Conservation (phyloP, 2,888 invertebrate species). For the Parnassius orleans region DNA sequence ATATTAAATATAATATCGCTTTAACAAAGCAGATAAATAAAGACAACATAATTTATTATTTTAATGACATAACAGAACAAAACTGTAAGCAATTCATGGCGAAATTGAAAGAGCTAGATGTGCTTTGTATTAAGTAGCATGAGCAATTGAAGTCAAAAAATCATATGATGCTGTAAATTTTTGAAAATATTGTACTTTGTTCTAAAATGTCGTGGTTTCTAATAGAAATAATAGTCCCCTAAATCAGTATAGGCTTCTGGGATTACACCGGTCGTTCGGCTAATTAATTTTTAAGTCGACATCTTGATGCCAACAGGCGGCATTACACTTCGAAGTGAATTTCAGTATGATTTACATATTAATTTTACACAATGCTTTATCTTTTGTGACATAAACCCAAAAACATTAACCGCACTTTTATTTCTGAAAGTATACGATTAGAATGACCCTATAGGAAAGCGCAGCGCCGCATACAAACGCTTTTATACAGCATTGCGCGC, state of each 20-base stretch:
- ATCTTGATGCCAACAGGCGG: slow-evolving; percentile 57
- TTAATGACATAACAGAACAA: slow-evolving; percentile 56
- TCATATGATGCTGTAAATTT: too few relatives aligned
- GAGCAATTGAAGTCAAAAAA: too few relatives aligned
- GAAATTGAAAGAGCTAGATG: slow-evolving; percentile 58
- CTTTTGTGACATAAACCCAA: slow-evolving; percentile 23
- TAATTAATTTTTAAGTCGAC: slow-evolving; percentile 81
- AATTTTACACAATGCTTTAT: slow-evolving; percentile 33
- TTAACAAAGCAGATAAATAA: slow-evolving; percentile 68
- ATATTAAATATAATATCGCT: slow-evolving; percentile 71
- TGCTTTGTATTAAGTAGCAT: slow-evolving; percentile 38
- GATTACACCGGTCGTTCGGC: slow-evolving; percentile 79
- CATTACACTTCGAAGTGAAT: slow-evolving; percentile 66
- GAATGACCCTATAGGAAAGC: too few relatives aligned
- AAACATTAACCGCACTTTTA: too few relatives aligned
- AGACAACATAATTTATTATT: slow-evolving; percentile 53
- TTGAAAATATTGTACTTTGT: too few relatives aligned
- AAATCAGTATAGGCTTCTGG: slow-evolving; percentile 65
- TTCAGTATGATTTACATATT: slow-evolving; percentile 58
- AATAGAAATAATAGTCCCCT: slow-evolving; percentile 51
- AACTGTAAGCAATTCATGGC: slow-evolving; percentile 56
- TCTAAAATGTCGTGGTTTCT: slow-evolving; percentile 38
- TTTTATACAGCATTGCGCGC: too few relatives aligned
- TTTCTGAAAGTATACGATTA: too few relatives aligned
- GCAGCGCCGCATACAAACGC: too few relatives aligned